Conservation (phyloP, 1,140 invertebrate species). For the Ceratina calcarata region DNA sequence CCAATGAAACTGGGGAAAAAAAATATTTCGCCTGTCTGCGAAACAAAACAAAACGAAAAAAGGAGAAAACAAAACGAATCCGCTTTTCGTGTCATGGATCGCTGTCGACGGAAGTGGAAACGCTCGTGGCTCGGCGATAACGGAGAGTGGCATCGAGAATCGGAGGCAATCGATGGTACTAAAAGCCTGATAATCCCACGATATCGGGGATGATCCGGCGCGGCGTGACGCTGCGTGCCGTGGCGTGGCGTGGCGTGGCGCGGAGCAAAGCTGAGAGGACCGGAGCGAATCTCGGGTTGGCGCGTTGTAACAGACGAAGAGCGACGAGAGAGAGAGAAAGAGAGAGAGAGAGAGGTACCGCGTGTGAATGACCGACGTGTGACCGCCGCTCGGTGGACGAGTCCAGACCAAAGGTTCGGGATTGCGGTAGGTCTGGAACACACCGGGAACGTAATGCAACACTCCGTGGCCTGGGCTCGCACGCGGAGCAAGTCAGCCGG, state of each 20-base stretch:
- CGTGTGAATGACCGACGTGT: constrained; percentile 71
- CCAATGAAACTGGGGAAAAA: too few relatives aligned
- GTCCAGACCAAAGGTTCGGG: constrained; percentile 68
- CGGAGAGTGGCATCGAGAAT: background rate
- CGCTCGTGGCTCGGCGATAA: background rate
- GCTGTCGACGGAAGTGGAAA: background rate
- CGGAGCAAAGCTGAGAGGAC: too few relatives aligned
- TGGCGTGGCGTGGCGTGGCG: too few relatives aligned
- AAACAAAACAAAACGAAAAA: background rate
- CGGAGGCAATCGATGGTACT: constrained; percentile 24
- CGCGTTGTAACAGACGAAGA: constrained; percentile 39
- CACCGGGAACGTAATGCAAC: constrained; percentile 64
- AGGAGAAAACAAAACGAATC: background rate
- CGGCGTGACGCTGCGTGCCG: background rate
- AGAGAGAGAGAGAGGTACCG: constrained; percentile 42
- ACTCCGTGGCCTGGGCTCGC: constrained; percentile 51
- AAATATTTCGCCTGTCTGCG: background rate
- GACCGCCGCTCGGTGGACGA: constrained; percentile 61
- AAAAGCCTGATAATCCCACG: constrained; percentile 40
- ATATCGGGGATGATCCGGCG: constrained; percentile 34
- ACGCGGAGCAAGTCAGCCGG: constrained; percentile 8
- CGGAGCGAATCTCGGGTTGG: too few relatives aligned
- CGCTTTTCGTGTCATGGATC: background rate
- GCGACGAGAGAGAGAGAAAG: constrained; percentile 25
- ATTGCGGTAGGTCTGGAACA: constrained; percentile 71